These are phyloP conservation scores for Dynastes grantii DNA, from an alignment of 2,888 invertebrate species.

Conservation along the genomic window DNA sequence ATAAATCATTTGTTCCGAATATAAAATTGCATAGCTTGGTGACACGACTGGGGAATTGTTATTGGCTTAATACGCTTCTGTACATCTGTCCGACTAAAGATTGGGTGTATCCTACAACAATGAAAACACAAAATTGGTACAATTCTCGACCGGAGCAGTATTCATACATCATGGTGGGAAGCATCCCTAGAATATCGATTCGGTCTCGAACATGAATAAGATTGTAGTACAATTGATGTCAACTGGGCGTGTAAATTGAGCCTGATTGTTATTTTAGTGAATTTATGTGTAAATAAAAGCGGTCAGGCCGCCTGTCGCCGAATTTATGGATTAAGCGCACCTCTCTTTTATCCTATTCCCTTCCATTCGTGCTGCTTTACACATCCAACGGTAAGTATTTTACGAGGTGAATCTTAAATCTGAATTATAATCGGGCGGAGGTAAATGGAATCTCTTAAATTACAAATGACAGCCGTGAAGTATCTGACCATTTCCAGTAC, in stretches of 20 bases:
- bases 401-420: slow-evolving; percentile 50
- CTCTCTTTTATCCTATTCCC: slow-evolving; percentile 29
- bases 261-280: slow-evolving; percentile 62
- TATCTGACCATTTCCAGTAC: slow-evolving; percentile 48
- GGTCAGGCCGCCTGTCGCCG: slow-evolving; percentile 49
- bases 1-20: slow-evolving; percentile 40
- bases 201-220: slow-evolving; percentile 61
- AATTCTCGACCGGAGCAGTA: slow-evolving; percentile 46
- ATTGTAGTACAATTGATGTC: slow-evolving; percentile 63
- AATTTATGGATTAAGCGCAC: slow-evolving; percentile 51
- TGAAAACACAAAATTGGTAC: slow-evolving; percentile 48
- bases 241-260: slow-evolving; percentile 66
- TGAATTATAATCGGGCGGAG: slow-evolving; percentile 53
- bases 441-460: slow-evolving; percentile 53
- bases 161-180: slow-evolving; percentile 53
- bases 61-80: slow-evolving; percentile 46
- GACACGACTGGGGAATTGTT: slow-evolving; percentile 43
- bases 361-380: slow-evolving; percentile 14
- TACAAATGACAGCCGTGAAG: slow-evolving; percentile 52
- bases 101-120: slow-evolving; percentile 50
- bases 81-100: slow-evolving; percentile 47
- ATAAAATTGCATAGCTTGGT: slow-evolving; percentile 45
- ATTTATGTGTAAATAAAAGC: slow-evolving; percentile 53
- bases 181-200: slow-evolving; percentile 62
- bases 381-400: slow-evolving; percentile 38